phyloP scores from a whole-genome alignment of 2,113 vertebrate species.

The Taxidea taxus region DNA sequence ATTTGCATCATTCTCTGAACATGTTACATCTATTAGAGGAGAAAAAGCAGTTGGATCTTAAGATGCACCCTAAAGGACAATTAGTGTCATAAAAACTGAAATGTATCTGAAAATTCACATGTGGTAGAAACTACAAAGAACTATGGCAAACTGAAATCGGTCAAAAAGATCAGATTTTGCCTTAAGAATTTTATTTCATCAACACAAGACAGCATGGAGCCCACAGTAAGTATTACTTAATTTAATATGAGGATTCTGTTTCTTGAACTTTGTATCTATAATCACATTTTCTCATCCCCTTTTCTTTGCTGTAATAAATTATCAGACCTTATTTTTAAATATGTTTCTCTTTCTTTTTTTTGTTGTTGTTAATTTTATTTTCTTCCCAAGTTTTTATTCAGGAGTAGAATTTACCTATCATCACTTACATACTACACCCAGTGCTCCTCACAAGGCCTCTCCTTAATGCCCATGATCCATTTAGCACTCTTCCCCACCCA shows the following conservation, averaged over 20 bases:
- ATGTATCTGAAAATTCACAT: background rate
- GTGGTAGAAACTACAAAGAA: background rate
- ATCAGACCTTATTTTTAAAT: background rate
- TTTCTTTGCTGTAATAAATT: background rate
- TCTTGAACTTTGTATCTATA: background rate
- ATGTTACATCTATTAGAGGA: background rate
- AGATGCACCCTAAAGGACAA: background rate
- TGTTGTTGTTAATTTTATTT: background rate
- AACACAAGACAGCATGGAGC: background rate
- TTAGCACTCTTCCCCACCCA: background rate
- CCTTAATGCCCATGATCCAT: background rate
- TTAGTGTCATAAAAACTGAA: background rate
- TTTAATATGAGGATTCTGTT: background rate
- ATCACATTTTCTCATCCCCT: background rate
- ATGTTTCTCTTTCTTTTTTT: background rate
- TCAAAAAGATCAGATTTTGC: background rate
- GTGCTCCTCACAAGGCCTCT: background rate
- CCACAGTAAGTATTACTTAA: background rate
- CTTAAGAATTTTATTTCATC: background rate
- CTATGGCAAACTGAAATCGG: background rate
- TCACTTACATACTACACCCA: background rate
- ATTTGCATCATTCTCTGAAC: background rate
- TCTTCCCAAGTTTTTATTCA: background rate
- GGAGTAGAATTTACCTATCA: background rate
- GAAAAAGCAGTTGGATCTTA: background rate